Percentiles rank a stretch among this genome's conserved stretches.
Evolutionary conservation across 2,888 invertebrate genomes (phyloP).

Genomic region (Drosophila histrio): DNA sequence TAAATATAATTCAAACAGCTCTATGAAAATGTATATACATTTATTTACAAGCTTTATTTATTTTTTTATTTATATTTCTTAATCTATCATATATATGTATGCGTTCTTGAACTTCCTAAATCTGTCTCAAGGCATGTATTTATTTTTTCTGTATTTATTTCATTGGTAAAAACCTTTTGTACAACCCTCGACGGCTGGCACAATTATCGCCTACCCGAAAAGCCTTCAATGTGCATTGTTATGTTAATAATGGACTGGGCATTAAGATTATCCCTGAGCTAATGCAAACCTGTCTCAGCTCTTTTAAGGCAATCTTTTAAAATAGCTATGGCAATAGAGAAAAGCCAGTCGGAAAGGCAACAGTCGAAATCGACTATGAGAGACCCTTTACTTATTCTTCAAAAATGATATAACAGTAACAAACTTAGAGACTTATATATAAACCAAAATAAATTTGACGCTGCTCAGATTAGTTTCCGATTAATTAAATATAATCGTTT

Average conservation of each 20-base stretch:
- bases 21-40: too few species aligned
- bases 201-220: not conserved
- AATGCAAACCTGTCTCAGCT: not conserved
- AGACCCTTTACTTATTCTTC: too few species aligned
- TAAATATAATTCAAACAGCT: too few species aligned
- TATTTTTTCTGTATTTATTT: not conserved
- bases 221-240: conserved; percentile 15
- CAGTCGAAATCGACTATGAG: too few species aligned
- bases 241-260: conserved; percentile 24
- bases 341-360: too few species aligned
- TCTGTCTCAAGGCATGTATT: not conserved
- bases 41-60: too few species aligned
- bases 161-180: not conserved
- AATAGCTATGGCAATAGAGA: not conserved
- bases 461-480: too few species aligned
- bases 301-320: not conserved
- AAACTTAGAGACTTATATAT: too few species aligned
- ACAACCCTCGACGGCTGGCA: conserved; percentile 9
- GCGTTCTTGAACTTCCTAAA: not conserved
- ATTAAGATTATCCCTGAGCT: conserved; percentile 12
- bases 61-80: not conserved
- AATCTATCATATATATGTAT: not conserved
- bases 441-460: too few species aligned
- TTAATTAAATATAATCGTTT: too few species aligned
- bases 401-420: too few species aligned